phyloP scores from a whole-genome alignment of 1,140 invertebrate genomes.

The Brachionus angularis region DNA sequence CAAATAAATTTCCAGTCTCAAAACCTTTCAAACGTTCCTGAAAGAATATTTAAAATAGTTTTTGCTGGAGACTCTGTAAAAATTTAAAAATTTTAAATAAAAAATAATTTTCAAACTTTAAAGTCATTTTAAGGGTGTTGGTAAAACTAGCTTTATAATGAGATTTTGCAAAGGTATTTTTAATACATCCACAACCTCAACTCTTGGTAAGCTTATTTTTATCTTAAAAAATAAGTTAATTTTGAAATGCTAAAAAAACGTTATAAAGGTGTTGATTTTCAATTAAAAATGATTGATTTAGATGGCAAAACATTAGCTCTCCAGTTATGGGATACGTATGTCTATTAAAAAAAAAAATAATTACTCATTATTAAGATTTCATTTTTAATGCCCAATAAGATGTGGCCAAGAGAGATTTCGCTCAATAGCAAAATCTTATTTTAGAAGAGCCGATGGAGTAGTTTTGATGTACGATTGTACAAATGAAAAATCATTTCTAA shows the following conservation, averaged over 20 bases:
- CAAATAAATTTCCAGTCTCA: too few species aligned
- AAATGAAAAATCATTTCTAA: constrained; percentile 64
- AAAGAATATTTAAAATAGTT: constrained; percentile 42
- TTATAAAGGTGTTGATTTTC: constrained; percentile 61
- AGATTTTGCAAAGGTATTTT: constrained; percentile 57
- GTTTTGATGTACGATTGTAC: constrained; percentile 68
- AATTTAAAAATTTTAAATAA: not conserved
- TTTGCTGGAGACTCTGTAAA: constrained; percentile 53
- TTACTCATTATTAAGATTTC: too few species aligned
- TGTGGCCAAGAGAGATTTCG: constrained; percentile 60
- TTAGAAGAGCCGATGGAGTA: constrained; percentile 68
- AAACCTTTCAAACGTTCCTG: too few species aligned
- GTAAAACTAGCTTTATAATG: constrained; percentile 64
- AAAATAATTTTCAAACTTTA: not conserved
- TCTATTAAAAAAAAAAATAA: not conserved
- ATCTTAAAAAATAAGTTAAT: not conserved
- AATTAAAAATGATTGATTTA: constrained; percentile 59
- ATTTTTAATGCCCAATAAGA: too few species aligned
- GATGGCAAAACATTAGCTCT: constrained; percentile 60
- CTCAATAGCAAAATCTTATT: constrained; percentile 68
- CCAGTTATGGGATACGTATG: constrained; percentile 64
- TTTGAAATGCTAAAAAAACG: not conserved
- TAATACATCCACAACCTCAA: constrained; percentile 37
- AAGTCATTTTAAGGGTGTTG: constrained; percentile 57
- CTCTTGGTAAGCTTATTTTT: constrained; percentile 48